Evolutionary conservation across 2,888 invertebrate species (phyloP), one percentile per base, ranked within the genome.

Genomic region (Tanypteryx hageni): DNA sequence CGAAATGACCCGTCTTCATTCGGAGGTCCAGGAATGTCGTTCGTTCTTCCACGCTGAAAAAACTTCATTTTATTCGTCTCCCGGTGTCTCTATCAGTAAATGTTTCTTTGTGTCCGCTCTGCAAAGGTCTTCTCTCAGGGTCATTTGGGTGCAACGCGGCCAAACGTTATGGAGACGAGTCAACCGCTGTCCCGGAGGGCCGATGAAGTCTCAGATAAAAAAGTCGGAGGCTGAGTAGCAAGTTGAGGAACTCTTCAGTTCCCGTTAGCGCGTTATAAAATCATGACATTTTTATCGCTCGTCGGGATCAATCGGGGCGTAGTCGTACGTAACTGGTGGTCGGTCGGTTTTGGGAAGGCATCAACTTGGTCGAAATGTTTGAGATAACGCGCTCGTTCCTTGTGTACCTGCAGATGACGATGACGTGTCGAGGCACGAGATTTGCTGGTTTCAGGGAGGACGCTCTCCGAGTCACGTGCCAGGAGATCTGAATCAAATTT

Each of bases 71-170:
- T 1, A 44, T 44, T 5, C 44, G 44, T 44, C 44, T 44, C 44
- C 44, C 44, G 44, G 44, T 44, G 44, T 44, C 44, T 44, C 44
- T 44, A 44, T 44, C 44, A 5, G 5, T 1, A 44, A 44, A 44
- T 44, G 44, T 76, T 27, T n/a, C 5, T 5, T 13, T 76, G 27
- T 22, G 27, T 76, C 22, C 22, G 27, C 27, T 13, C 27, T 76
- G 76, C 76, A 4, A 76, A 4, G 13, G 22, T 76, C 76, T 76
- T 13, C 76, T 22, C 27, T 76, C 27, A 76, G 22, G 76, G 76
- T 76, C 76, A 76, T 22, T 76, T 76, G 76, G 22, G 76, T 76
- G 76, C 76, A 76, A 13, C 76, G 76, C 18, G 76, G 10, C 76
- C 44, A 44, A 44, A 44, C 11, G 27, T 76, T 22, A 76, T 22